Evolutionary conservation across 2,888 invertebrate species (phyloP).

Genomic region (Tenthredo mesomela): DNA sequence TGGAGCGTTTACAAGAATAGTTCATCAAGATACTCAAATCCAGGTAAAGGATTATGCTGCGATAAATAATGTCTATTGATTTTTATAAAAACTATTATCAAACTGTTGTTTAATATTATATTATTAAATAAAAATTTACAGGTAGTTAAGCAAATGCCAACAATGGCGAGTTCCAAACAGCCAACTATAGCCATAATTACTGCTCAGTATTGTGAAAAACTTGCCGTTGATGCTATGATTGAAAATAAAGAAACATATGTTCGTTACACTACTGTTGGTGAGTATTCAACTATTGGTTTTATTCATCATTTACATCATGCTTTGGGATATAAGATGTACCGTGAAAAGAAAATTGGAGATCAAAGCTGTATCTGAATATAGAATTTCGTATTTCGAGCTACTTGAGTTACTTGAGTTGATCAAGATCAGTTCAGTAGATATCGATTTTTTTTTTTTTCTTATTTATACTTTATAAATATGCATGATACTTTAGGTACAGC

Average conservation of each 20-base stretch:
- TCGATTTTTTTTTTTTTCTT: constrained; percentile 16
- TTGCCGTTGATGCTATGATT: constrained; percentile 98
- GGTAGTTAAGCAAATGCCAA: constrained; percentile 97
- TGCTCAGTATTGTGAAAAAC: constrained; percentile 97
- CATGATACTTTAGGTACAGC: constrained; percentile 73
- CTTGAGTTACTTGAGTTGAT: neutral
- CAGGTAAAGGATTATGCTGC: constrained; percentile 78
- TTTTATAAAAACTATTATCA: neutral
- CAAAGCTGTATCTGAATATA: neutral
- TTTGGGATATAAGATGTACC: neutral
- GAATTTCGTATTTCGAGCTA: neutral
- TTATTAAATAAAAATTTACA: constrained; percentile 69
- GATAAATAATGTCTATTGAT: neutral
- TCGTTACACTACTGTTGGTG: constrained; percentile 97
- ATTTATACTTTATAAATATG: constrained; percentile 49
- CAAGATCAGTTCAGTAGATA: constrained; percentile 20
- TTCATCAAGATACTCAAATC: constrained; percentile 91
- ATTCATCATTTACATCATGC: neutral
- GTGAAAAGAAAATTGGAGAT: neutral
- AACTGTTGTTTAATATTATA: constrained; percentile 33
- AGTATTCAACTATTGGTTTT: constrained; percentile 76
- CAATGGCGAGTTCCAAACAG: constrained; percentile 92
- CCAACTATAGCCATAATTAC: constrained; percentile 99
- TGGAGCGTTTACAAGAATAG: constrained; percentile 90
- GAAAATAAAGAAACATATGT: constrained; percentile 98